These are phyloP conservation scores for Scaptomyza polygonia DNA, from an alignment of 2,888 invertebrate genomes.

Conservation along the genomic window DNA sequence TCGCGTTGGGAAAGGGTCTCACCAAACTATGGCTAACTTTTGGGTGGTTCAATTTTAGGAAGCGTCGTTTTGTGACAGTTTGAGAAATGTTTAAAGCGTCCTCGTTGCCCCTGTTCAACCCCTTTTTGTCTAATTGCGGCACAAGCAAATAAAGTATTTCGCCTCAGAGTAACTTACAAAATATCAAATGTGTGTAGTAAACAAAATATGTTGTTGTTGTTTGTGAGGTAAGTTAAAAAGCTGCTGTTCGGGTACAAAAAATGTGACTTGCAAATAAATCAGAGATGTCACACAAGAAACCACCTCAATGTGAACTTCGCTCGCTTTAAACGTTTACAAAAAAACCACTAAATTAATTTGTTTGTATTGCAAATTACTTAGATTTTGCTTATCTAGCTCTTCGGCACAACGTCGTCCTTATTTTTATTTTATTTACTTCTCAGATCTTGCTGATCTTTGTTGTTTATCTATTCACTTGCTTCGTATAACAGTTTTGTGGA, in stretches of 20 bases:
- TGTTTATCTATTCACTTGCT: slow-evolving; percentile 21
- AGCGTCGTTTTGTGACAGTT: slow-evolving; percentile 53
- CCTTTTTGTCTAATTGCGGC: slow-evolving; percentile 52
- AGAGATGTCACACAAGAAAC: background rate
- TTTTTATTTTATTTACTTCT: background rate
- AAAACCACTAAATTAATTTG: background rate
- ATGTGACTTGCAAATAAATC: background rate
- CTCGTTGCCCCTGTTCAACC: background rate
- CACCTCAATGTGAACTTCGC: no score
- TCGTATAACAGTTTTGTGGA: slow-evolving; percentile 7
- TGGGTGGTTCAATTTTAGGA: slow-evolving; percentile 35
- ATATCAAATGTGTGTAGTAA: slow-evolving; percentile 1
- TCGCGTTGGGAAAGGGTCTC: background rate
- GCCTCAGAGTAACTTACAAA: background rate
- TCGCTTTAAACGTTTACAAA: background rate
- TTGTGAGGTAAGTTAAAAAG: background rate
- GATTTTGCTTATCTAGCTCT: background rate
- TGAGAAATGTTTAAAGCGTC: slow-evolving; percentile 51
- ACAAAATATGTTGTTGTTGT: background rate
- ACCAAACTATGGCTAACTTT: slow-evolving; percentile 3
- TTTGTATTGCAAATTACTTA: slow-evolving; percentile 15
- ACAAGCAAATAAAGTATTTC: slow-evolving; percentile 26
- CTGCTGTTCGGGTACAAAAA: background rate
- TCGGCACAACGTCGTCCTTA: background rate
- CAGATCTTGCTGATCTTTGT: slow-evolving; percentile 12